phyloP scores from a whole-genome alignment of 2,888 invertebrate genomes.

The Biston stratarius region DNA sequence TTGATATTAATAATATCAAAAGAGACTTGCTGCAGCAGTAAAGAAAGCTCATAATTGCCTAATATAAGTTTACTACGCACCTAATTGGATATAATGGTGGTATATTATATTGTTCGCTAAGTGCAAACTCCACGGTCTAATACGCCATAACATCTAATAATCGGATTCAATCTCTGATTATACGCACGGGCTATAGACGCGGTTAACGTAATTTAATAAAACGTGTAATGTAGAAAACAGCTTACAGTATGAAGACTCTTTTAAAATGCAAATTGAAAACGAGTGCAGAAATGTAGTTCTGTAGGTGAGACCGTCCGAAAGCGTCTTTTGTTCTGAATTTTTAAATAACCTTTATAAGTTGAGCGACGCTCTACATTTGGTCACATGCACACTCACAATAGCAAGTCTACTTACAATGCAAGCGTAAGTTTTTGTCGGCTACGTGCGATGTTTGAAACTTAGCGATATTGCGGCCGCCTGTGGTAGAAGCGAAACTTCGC shows the following conservation, averaged over 20 bases:
- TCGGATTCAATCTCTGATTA: constrained; percentile 23
- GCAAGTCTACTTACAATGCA: constrained; percentile 2
- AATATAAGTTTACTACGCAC: constrained; percentile 12
- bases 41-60: constrained; percentile 9
- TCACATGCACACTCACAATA: constrained; percentile 24
- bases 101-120: constrained; percentile 26
- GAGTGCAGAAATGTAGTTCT: constrained; percentile 40
- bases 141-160: constrained; percentile 36
- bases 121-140: constrained; percentile 29
- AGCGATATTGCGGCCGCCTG: constrained; percentile 27
- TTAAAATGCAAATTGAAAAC: constrained; percentile 44
- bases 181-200: constrained; percentile 16
- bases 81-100: constrained; percentile 25
- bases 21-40: neutral
- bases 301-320: constrained; percentile 38
- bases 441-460: constrained; percentile 31
- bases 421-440: constrained; percentile 34
- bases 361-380: constrained; percentile 41
- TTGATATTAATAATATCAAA: neutral
- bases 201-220: constrained; percentile 12
- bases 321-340: constrained; percentile 47
- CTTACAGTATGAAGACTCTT: constrained; percentile 28
- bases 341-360: constrained; percentile 43
- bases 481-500: constrained; percentile 23
- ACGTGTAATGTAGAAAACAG: constrained; percentile 19